Evolutionary conservation across 2,888 invertebrate species (phyloP).

Genomic region (Drosophila dives): DNA sequence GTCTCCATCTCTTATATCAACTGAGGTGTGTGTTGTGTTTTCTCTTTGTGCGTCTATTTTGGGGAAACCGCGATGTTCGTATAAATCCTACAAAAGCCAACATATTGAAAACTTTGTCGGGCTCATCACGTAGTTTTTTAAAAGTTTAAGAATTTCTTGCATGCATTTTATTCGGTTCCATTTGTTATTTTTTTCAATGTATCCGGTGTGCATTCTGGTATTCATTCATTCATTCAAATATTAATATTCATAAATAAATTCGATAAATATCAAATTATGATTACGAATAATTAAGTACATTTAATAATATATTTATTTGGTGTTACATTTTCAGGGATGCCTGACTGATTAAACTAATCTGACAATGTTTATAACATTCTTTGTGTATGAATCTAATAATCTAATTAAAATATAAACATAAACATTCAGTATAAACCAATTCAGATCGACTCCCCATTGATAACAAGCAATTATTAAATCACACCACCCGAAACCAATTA

Average conservation of each 20-base stretch:
- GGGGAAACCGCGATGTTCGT: conserved; percentile 55
- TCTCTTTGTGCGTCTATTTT: conserved; percentile 50
- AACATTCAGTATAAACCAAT: background rate
- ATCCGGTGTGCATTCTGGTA: background rate
- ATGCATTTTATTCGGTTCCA: conserved; percentile 23
- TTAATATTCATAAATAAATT: too few relatives aligned
- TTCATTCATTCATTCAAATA: too few relatives aligned
- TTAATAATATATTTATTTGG: too few relatives aligned
- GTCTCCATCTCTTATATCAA: conserved; percentile 46
- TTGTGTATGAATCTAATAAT: background rate
- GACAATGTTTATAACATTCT: background rate
- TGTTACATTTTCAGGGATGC: background rate
- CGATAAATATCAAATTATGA: background rate
- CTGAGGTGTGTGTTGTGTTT: conserved; percentile 4
- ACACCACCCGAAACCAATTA: background rate
- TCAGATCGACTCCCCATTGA: conserved; percentile 4
- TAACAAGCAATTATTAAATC: conserved; percentile 2
- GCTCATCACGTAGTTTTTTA: conserved; percentile 33
- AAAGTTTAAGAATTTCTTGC: conserved; percentile 34
- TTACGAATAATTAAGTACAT: background rate
- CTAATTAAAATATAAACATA: background rate
- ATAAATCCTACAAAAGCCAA: conserved; percentile 25
- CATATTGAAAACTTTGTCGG: conserved; percentile 31
- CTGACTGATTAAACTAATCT: background rate
- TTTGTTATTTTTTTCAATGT: conserved; percentile 15